Evolutionary conservation across 1,140 invertebrate species (phyloP).

Genomic region (Drosophila pallidifrons): DNA sequence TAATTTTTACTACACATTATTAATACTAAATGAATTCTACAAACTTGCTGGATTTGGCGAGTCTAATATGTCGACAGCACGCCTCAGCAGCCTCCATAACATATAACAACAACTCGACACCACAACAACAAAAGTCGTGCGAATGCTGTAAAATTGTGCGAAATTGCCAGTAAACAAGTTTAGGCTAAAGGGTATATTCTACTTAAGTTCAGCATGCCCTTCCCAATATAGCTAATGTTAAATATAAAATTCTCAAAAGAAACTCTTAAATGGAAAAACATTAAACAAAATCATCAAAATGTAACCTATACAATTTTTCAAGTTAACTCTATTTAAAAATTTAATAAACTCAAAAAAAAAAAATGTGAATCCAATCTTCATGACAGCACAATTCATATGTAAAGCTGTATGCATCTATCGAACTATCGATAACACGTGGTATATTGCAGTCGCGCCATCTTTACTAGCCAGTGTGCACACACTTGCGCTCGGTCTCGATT

Average conservation of each 20-base stretch:
- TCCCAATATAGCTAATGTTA: too few species aligned
- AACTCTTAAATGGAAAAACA: background rate
- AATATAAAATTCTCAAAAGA: background rate
- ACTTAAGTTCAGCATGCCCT: too few species aligned
- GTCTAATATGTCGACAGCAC: constrained; percentile 8
- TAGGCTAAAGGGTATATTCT: background rate
- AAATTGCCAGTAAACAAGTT: constrained; percentile 3
- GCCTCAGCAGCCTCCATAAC: constrained; percentile 1
- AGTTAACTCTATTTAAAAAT: too few species aligned
- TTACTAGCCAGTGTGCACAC: background rate
- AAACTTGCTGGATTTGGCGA: background rate
- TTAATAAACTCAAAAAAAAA: too few species aligned
- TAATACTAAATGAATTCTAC: constrained; percentile 2
- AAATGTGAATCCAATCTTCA: too few species aligned
- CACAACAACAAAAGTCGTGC: constrained; percentile 59
- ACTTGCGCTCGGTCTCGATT: constrained; percentile 44
- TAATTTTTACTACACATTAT: constrained; percentile 49
- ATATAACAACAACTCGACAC: constrained; percentile 5
- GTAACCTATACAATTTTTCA: too few species aligned
- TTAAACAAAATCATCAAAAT: too few species aligned
- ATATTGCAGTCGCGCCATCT: background rate
- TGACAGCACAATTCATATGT: too few species aligned
- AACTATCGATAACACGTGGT: constrained; percentile 3
- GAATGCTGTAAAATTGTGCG: constrained; percentile 58
- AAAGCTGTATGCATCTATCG: background rate